Conservation (phyloP, 2,797 vertebrate species). For the Microchirus variegatus region DNA sequence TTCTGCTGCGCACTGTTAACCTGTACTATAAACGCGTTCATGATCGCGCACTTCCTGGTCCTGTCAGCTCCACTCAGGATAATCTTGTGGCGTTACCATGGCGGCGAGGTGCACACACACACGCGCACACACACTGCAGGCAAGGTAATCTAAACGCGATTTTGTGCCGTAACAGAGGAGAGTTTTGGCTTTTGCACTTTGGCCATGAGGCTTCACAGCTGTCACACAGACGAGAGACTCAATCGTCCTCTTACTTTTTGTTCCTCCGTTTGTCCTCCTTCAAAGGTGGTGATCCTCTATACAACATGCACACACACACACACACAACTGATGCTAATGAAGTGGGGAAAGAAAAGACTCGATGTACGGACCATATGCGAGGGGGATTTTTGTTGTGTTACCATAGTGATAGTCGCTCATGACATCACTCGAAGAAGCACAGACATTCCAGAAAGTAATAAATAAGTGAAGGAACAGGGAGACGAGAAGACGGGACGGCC, state of each 20-base stretch:
- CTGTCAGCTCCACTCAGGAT: slow-evolving; percentile 4
- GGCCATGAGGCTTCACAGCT: slow-evolving; percentile 40
- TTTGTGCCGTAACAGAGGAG: slow-evolving; percentile 29
- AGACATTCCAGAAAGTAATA: slow-evolving; percentile 58
- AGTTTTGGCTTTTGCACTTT: slow-evolving; percentile 9
- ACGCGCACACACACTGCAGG: slow-evolving; percentile 21
- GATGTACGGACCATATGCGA: slow-evolving; percentile 33
- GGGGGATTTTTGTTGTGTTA: slow-evolving; percentile 72
- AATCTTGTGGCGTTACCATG: slow-evolving; percentile 42
- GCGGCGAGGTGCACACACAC: slow-evolving; percentile 24
- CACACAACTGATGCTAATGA: slow-evolving; percentile 2
- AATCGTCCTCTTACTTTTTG: slow-evolving; percentile 7
- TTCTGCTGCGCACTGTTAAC: background rate
- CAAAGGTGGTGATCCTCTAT: slow-evolving; percentile 17
- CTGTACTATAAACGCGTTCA: slow-evolving; percentile 18
- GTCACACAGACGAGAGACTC: slow-evolving; percentile 30
- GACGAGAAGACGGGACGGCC: slow-evolving; percentile 14
- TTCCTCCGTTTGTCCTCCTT: background rate
- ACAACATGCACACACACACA: slow-evolving; percentile 1
- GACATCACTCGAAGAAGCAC: slow-evolving; percentile 65
- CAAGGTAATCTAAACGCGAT: slow-evolving; percentile 3
- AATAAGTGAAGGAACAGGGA: slow-evolving; percentile 43
- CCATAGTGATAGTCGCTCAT: slow-evolving; percentile 60
- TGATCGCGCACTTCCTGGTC: slow-evolving; percentile 21
- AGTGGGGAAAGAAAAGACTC: slow-evolving; percentile 43